Percentiles rank a stretch among this genome's conserved stretches.
Conservation (phyloP, 2,113 vertebrate genomes). For the Brevimyrus niger region DNA sequence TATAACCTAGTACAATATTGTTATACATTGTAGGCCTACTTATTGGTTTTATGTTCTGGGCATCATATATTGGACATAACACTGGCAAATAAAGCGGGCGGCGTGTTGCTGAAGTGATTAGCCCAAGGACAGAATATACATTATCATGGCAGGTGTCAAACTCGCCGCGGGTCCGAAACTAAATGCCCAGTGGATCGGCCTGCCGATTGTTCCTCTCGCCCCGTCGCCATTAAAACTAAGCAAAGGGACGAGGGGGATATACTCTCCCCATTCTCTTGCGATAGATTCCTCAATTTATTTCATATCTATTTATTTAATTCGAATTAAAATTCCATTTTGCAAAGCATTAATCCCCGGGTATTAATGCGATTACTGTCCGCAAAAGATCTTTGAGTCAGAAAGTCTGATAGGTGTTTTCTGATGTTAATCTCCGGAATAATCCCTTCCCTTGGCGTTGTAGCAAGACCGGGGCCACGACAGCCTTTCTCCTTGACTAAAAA, state of each 20-base stretch:
- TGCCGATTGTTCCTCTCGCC: conserved; percentile 32
- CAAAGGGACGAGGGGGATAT: conserved; percentile 22
- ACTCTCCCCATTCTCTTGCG: conserved; percentile 26
- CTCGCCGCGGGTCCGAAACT: conserved; percentile 64
- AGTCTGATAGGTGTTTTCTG: conserved; percentile 73
- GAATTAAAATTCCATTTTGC: conserved; percentile 63
- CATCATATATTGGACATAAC: not conserved
- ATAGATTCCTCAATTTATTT: conserved; percentile 44
- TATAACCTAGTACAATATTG: not conserved
- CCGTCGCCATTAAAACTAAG: conserved; percentile 13
- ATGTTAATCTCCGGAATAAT: conserved; percentile 82
- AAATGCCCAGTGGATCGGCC: conserved; percentile 59
- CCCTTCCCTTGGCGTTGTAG: conserved; percentile 62
- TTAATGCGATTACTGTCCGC: conserved; percentile 65
- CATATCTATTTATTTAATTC: conserved; percentile 47
- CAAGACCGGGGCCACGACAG: conserved; percentile 45
- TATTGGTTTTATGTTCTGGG: not conserved
- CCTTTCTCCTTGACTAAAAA: conserved; percentile 44
- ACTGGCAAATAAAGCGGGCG: not conserved
- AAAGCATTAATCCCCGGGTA: conserved; percentile 59
- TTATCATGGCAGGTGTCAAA: conserved; percentile 80
- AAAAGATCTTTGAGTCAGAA: conserved; percentile 71
- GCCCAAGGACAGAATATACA: conserved; percentile 33
- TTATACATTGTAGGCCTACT: not conserved
- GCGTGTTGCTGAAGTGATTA: conserved; percentile 1